A percentile compares a stretch with the other conserved stretches of the same genome.
phyloP scores from a whole-genome alignment of 2,113 vertebrate species.

The Uria aalge region DNA sequence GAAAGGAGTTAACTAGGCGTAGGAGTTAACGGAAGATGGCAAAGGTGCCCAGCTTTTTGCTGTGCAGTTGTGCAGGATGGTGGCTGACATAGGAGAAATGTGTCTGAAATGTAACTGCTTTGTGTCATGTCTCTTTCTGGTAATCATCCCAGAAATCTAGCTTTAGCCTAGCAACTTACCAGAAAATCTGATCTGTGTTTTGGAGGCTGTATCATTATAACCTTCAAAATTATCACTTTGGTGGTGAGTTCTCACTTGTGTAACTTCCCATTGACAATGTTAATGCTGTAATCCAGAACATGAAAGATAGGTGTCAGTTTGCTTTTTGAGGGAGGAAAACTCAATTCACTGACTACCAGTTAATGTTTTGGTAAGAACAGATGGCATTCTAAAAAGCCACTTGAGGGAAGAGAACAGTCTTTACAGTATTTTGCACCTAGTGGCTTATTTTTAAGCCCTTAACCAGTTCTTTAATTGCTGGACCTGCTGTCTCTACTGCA shows the following conservation, averaged over 20 bases:
- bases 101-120: background rate
- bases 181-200: background rate
- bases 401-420: background rate
- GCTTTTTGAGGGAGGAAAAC: background rate
- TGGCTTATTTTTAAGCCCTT: background rate
- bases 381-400: background rate
- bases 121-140: background rate
- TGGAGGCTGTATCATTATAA: background rate
- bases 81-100: background rate
- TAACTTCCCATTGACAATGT: background rate
- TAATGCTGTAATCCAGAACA: background rate
- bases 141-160: background rate
- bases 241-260: background rate
- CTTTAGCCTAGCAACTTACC: background rate
- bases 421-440: background rate
- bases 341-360: background rate
- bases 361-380: background rate
- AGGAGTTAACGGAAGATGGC: background rate
- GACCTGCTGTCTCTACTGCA: background rate
- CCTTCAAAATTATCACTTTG: background rate
- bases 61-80: background rate
- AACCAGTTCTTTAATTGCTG: background rate
- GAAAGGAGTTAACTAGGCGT: background rate
- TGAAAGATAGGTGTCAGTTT: background rate
- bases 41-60: background rate